A percentile compares a stretch with the other conserved stretches of the same genome.
Conservation (phyloP, 92 coral and sea anemone genomes). For the Umimayanthus chanpuru region DNA sequence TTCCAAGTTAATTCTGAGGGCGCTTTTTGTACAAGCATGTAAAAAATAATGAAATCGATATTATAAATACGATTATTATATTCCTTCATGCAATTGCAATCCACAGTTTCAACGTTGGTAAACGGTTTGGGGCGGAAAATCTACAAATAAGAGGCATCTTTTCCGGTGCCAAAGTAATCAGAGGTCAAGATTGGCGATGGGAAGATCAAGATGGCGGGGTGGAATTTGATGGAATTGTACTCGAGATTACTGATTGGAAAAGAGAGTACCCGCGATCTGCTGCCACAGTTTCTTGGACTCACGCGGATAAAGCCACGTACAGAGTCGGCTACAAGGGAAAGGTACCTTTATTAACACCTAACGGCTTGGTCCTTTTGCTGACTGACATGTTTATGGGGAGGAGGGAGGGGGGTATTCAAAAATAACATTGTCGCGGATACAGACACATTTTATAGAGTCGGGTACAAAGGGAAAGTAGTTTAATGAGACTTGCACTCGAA, state of each 20-base stretch:
- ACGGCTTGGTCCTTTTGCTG: too few relatives aligned
- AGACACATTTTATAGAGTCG: too few relatives aligned
- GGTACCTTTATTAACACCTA: neutral
- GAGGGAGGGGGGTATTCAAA: too few relatives aligned
- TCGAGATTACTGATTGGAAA: conserved; percentile 17
- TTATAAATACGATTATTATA: too few relatives aligned
- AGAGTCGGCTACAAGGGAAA: conserved; percentile 30
- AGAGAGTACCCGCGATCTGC: conserved; percentile 7
- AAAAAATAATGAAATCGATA: too few relatives aligned
- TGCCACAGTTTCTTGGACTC: conserved; percentile 28
- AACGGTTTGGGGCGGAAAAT: conserved; percentile 9
- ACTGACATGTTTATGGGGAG: too few relatives aligned
- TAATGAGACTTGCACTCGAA: too few relatives aligned
- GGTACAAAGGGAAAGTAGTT: too few relatives aligned
- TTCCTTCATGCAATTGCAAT: too few relatives aligned
- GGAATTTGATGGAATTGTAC: neutral
- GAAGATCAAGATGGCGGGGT: conserved; percentile 20
- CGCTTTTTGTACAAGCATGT: too few relatives aligned
- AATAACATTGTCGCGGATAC: too few relatives aligned
- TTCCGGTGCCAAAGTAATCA: conserved; percentile 4
- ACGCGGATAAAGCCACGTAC: neutral
- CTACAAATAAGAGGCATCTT: conserved; percentile 24
- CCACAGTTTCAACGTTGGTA: neutral
- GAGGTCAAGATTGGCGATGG: conserved; percentile 29
- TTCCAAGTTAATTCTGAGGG: too few relatives aligned